Conservation (phyloP, 64 coral and sea anemone genomes). For the Stylophora pistillata region DNA sequence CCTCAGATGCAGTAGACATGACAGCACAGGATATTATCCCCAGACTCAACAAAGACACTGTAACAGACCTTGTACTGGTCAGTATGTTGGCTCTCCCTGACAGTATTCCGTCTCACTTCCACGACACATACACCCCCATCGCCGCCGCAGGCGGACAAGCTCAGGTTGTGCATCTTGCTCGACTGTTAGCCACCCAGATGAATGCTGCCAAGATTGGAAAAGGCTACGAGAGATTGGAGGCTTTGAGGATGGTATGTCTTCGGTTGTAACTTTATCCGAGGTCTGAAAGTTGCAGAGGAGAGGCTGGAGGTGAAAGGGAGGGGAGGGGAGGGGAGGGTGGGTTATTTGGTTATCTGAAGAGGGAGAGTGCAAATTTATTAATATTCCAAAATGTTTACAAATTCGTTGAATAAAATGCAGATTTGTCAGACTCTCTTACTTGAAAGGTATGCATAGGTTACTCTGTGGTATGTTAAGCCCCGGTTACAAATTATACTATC, state of each 20-base stretch:
- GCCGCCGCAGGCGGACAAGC: constrained; percentile 92
- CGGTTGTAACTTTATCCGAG: too few relatives aligned
- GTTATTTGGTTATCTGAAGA: too few relatives aligned
- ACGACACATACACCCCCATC: constrained; percentile 97
- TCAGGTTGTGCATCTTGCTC: constrained; percentile 90
- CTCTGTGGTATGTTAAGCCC: too few relatives aligned
- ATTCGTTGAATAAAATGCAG: too few relatives aligned
- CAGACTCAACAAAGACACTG: constrained; percentile 85
- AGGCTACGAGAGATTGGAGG: constrained; percentile 91
- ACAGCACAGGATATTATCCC: constrained; percentile 96
- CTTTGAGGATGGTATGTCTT: constrained; percentile 74
- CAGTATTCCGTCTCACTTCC: constrained; percentile 82
- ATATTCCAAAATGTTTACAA: too few relatives aligned
- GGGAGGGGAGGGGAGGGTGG: too few relatives aligned
- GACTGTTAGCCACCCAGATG: constrained; percentile 93
- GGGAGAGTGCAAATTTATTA: too few relatives aligned
- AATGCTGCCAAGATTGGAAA: constrained; percentile 84
- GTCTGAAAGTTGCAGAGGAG: too few relatives aligned
- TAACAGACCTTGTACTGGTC: constrained; percentile 89
- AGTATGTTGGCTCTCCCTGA: constrained; percentile 96
- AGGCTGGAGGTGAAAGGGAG: too few relatives aligned
- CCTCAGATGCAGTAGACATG: constrained; percentile 88
- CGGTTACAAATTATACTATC: too few relatives aligned
- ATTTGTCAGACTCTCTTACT: too few relatives aligned
- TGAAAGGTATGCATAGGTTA: too few relatives aligned